A percentile compares a stretch with the other conserved stretches of the same genome.
These are phyloP conservation scores for Eulemur rufifrons DNA, from an alignment of 2,113 vertebrate species.

Conservation along the genomic window DNA sequence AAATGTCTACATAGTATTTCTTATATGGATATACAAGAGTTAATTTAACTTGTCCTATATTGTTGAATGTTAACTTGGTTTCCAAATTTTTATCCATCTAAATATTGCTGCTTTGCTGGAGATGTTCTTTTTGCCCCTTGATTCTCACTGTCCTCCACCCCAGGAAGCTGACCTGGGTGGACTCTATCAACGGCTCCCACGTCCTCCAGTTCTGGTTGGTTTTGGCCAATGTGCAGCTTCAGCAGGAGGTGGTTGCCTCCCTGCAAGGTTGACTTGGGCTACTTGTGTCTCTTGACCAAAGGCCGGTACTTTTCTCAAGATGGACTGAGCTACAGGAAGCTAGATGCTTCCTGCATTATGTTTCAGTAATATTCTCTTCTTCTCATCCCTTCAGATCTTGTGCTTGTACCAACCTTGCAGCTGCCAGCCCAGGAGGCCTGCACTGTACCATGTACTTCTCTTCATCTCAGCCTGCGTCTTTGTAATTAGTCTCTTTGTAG, in stretches of 20 bases:
- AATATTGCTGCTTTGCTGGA: neutral
- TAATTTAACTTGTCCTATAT: neutral
- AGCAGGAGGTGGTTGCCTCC: neutral
- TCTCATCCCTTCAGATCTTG: neutral
- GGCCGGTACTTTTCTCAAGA: neutral
- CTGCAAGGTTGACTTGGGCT: neutral
- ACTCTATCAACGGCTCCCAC: neutral
- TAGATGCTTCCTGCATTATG: neutral
- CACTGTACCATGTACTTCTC: neutral
- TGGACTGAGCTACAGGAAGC: neutral
- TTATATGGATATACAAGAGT: neutral
- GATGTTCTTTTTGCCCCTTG: neutral
- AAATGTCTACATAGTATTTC: neutral
- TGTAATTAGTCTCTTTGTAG: neutral
- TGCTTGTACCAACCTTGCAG: neutral
- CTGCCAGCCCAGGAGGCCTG: neutral
- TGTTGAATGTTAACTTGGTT: neutral
- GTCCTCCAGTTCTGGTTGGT: neutral
- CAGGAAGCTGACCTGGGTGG: neutral
- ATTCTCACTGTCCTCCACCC: neutral
- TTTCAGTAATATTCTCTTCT: neutral
- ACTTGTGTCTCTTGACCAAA: neutral
- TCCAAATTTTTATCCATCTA: neutral
- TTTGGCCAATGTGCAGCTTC: neutral
- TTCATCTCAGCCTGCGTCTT: neutral